Conservation (phyloP, 35 echinoderm and acorn worm genomes). For the Chiridota heheva region DNA sequence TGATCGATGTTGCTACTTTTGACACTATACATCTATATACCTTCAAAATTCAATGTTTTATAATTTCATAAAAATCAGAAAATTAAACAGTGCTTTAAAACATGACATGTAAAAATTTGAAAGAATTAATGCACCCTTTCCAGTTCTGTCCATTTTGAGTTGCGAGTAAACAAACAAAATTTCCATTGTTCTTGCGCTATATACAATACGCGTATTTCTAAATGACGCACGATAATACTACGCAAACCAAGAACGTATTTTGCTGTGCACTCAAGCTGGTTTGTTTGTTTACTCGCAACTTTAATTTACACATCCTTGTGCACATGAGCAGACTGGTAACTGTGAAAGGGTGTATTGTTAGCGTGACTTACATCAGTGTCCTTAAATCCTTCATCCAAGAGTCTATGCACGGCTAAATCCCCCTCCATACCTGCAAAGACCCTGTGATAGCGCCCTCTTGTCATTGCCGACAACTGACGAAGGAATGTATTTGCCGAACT, state of each 20-base stretch:
- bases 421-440: constrained; percentile 92
- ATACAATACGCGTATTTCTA: background rate
- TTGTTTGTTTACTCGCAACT: background rate
- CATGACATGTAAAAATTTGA: too few relatives aligned
- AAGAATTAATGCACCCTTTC: too few relatives aligned
- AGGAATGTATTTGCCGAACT: constrained; percentile 92
- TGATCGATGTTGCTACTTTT: too few relatives aligned
- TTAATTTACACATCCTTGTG: background rate
- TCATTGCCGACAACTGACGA: constrained; percentile 89
- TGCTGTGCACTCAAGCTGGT: background rate
- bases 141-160: too few relatives aligned
- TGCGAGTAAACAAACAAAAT: too few relatives aligned
- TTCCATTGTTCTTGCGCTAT: background rate
- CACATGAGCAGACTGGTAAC: background rate
- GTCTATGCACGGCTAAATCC: constrained; percentile 77
- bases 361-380: constrained; percentile 70
- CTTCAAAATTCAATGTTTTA: too few relatives aligned
- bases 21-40: too few relatives aligned
- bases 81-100: too few relatives aligned
- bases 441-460: constrained; percentile 85
- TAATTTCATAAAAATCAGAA: too few relatives aligned
- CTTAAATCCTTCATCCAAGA: constrained; percentile 86
- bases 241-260: background rate
- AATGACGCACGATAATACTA: background rate
- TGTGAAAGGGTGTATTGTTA: background rate